Evolutionary conservation across 2,888 invertebrate species (phyloP).

Genomic region (Hydraecia micacea): DNA sequence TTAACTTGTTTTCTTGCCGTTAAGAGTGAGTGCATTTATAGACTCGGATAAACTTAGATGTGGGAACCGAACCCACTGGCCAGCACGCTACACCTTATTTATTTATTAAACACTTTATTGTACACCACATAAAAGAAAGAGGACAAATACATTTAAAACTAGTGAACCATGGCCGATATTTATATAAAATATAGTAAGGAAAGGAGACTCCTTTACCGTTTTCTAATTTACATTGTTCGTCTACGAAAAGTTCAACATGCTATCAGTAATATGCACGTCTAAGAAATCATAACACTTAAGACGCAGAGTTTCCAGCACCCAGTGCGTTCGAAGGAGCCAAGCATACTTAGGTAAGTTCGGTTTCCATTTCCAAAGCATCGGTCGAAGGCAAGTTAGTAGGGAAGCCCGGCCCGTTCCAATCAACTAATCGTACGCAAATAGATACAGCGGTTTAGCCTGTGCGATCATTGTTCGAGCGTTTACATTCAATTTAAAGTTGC

Average conservation of each 20-base stretch:
- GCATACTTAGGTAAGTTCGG: conserved; percentile 65
- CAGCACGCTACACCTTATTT: not conserved
- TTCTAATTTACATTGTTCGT: not conserved
- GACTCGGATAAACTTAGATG: not conserved
- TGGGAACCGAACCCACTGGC: no score
- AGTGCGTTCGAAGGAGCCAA: conserved; percentile 61
- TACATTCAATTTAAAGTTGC: conserved; percentile 61
- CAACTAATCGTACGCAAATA: conserved; percentile 65
- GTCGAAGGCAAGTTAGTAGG: conserved; percentile 51
- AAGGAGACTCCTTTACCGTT: not conserved
- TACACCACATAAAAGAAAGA: not conserved
- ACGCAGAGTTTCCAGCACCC: conserved; percentile 27
- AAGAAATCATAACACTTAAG: not conserved
- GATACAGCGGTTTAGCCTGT: conserved; percentile 59
- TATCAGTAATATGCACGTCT: not conserved
- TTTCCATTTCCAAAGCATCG: conserved; percentile 73
- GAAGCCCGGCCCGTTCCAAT: conserved; percentile 50
- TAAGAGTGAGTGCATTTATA: not conserved
- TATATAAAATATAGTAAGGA: not conserved
- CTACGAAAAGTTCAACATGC: not conserved
- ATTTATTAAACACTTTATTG: not conserved
- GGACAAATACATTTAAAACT: no score
- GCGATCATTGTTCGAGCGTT: conserved; percentile 57
- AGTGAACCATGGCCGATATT: not conserved
- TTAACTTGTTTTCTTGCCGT: not conserved